Conservation (phyloP, 2,888 invertebrate species). For the Isoperla grammatica region DNA sequence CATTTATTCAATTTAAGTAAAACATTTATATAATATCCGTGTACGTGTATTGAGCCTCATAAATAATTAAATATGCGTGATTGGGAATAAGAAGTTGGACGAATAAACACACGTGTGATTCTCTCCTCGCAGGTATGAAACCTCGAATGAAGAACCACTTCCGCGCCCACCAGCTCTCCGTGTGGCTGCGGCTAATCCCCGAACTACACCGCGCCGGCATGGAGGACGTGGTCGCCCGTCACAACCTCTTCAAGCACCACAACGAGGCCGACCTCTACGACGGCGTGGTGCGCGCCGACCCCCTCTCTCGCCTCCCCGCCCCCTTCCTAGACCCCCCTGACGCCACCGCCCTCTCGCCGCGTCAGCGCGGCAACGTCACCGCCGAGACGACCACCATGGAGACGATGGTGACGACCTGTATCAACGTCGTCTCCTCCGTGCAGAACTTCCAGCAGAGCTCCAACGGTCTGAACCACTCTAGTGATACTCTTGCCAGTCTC, state of each 20-base stretch:
- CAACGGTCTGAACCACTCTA: conserved; percentile 17
- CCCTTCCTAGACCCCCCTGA: conserved; percentile 55
- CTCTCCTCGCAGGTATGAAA: conserved; percentile 67
- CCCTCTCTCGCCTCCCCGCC: conserved; percentile 57
- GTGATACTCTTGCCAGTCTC: conserved; percentile 67
- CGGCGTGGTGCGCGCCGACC: conserved; percentile 80
- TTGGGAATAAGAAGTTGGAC: too few relatives aligned
- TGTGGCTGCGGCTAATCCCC: conserved; percentile 91
- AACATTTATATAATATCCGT: too few relatives aligned
- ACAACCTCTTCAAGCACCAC: conserved; percentile 85
- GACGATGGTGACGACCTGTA: conserved; percentile 65
- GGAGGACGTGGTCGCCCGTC: conserved; percentile 80
- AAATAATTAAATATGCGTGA: too few relatives aligned
- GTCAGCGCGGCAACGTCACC: conserved; percentile 10
- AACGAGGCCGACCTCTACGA: conserved; percentile 86
- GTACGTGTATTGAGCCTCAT: too few relatives aligned
- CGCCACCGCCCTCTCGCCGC: conserved; percentile 42
- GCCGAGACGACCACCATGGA: conserved; percentile 54
- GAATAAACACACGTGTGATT: too few relatives aligned
- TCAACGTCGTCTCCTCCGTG: conserved; percentile 48
- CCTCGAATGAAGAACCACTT: conserved; percentile 90
- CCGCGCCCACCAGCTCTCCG: conserved; percentile 88
- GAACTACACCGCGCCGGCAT: conserved; percentile 83
- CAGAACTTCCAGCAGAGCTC: conserved; percentile 18
- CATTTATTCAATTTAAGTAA: too few relatives aligned